Evolutionary conservation across 1,140 invertebrate species (phyloP).

Genomic region (Drosophila santomea): DNA sequence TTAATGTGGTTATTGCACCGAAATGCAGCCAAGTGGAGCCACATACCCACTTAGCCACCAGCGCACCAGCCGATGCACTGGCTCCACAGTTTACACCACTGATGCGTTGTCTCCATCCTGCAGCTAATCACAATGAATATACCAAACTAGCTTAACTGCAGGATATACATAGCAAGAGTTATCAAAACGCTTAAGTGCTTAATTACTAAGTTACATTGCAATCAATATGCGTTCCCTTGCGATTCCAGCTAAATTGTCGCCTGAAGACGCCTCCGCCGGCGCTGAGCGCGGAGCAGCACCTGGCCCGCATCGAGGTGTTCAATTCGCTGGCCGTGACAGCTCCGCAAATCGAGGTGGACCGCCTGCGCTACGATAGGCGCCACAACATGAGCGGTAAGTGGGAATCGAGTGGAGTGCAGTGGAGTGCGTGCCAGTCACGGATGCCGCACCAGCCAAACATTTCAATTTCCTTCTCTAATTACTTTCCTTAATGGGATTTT

Average conservation of each 20-base stretch:
- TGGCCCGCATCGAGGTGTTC: constrained; percentile 90
- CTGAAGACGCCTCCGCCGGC: constrained; percentile 43
- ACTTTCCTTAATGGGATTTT: too few species aligned
- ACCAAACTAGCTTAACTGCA: too few species aligned
- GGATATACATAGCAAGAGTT: too few species aligned
- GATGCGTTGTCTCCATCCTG: background rate
- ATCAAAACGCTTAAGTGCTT: too few species aligned
- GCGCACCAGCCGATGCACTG: constrained; percentile 21
- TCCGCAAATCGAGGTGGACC: constrained; percentile 89
- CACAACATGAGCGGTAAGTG: constrained; percentile 80
- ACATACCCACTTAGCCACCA: constrained; percentile 16
- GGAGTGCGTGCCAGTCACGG: constrained; percentile 18
- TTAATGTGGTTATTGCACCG: constrained; percentile 82
- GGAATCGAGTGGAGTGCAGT: background rate
- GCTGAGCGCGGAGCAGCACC: constrained; percentile 69
- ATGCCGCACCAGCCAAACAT: background rate
- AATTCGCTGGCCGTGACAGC: constrained; percentile 92
- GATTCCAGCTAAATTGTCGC: constrained; percentile 83
- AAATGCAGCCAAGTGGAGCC: constrained; percentile 74
- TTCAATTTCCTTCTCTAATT: constrained; percentile 2
- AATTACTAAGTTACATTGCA: background rate
- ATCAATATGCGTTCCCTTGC: background rate
- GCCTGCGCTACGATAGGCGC: constrained; percentile 78
- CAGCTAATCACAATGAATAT: too few species aligned
- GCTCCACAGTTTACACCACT: constrained; percentile 2